A percentile compares a stretch with the other conserved stretches of the same genome.
phyloP scores from a whole-genome alignment of 2,888 invertebrate species.

The Ophion ellenae region DNA sequence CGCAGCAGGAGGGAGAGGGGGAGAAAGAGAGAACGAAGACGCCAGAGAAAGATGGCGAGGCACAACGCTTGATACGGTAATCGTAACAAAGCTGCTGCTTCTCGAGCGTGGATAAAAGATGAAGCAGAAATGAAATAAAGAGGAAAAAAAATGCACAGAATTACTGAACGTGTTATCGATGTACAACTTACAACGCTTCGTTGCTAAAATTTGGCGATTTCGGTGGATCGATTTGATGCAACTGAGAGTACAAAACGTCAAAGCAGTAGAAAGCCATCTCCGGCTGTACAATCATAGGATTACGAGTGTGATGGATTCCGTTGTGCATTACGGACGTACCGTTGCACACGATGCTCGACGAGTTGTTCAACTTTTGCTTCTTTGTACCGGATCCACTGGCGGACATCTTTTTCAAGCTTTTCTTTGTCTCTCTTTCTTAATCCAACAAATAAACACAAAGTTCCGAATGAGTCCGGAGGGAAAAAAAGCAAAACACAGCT shows the following conservation, averaged over 20 bases:
- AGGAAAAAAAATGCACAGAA: constrained; percentile 15
- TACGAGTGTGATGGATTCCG: constrained; percentile 81
- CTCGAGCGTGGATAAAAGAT: constrained; percentile 7
- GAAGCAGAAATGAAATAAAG: neutral
- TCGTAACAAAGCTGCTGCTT: constrained; percentile 44
- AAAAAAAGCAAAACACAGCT: constrained; percentile 58
- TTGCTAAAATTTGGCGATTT: constrained; percentile 96
- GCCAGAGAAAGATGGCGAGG: constrained; percentile 51
- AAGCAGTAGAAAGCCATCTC: constrained; percentile 99
- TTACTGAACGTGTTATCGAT: neutral
- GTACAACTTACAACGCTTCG: constrained; percentile 94
- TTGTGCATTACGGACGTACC: constrained; percentile 85
- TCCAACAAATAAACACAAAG: constrained; percentile 30
- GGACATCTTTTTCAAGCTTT: constrained; percentile 87
- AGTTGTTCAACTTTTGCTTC: constrained; percentile 94
- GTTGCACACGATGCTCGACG: constrained; percentile 86
- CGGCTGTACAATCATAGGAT: constrained; percentile 90
- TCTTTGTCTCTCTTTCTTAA: constrained; percentile 26
- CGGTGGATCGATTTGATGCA: constrained; percentile 96
- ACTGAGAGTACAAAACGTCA: constrained; percentile 97
- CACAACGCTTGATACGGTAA: constrained; percentile 34
- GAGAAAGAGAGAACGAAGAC: constrained; percentile 1
- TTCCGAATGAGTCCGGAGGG: constrained; percentile 33
- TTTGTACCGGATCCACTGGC: constrained; percentile 96
- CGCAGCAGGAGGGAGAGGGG: constrained; percentile 19